Evolutionary conservation across 2,797 vertebrate species (phyloP).

Genomic region (Telmatherina bonti): DNA sequence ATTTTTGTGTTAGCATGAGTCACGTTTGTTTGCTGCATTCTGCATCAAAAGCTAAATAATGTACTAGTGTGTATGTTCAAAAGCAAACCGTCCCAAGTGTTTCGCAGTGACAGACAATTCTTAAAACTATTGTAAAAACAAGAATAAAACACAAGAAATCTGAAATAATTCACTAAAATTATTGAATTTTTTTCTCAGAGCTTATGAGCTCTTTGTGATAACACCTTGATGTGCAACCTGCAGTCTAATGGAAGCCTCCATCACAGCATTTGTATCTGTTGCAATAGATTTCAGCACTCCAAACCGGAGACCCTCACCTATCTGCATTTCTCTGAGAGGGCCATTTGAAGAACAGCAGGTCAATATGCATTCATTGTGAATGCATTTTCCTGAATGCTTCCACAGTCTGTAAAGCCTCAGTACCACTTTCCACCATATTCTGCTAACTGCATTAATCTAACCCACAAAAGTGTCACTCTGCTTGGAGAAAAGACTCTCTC

Average conservation of each 20-base stretch:
- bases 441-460: slow-evolving; percentile 82
- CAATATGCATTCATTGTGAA: slow-evolving; percentile 82
- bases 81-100: no score
- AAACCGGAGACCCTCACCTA: slow-evolving; percentile 57
- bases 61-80: no score
- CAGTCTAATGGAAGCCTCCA: slow-evolving; percentile 36
- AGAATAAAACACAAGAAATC: no score
- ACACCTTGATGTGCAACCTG: slow-evolving; percentile 6
- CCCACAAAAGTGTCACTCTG: slow-evolving; percentile 76
- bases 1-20: no score
- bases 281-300: slow-evolving; percentile 56
- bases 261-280: slow-evolving; percentile 47
- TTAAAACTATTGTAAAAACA: no score
- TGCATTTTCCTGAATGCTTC: slow-evolving; percentile 77
- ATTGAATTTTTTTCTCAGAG: no score
- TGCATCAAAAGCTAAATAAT: no score
- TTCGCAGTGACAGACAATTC: no score
- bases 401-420: slow-evolving; percentile 68
- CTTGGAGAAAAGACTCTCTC: slow-evolving; percentile 64
- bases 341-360: slow-evolving; percentile 78
- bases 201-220: no score
- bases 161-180: no score
- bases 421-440: slow-evolving; percentile 78
- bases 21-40: no score
- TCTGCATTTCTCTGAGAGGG: slow-evolving; percentile 58